Evolutionary conservation across 2,797 vertebrate genomes (phyloP), one percentile per base, ranked within the genome.

Genomic region (Discoglossus pictus): DNA sequence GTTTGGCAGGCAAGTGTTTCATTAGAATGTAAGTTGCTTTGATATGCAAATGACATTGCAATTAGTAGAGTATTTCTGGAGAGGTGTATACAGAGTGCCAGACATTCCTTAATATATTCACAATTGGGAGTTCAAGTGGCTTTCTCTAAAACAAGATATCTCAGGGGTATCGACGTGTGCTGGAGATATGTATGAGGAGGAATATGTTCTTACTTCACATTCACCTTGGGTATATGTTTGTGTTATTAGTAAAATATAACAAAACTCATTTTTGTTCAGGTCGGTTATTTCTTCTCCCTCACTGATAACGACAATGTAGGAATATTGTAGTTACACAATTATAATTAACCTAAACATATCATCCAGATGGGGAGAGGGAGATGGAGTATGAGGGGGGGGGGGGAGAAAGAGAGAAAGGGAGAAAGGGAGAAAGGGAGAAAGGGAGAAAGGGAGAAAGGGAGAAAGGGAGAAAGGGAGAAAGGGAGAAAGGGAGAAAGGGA

Each of bases 21-120:
- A 87, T 86, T 87, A 90, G 77, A 69, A 76, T 82, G 75, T 82
- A 86, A 86, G 85, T 84, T 84, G 73, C 83, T 87, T 89, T 89
- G 80, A 88, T 80, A 85, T 89, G 86, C 83, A 87, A 88, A 88
- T 87, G 74, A 83, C 73, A 65, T 70, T 71, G 76, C 85, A 87
- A 87, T 86, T 87, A 87, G 78, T 80, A 80, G 77, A 76, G 80
- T 79, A 86, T 86, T 83, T 88, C 79, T 81, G 77, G 79, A 84
- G 83, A 87, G 76, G 73, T 74, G 71, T 64, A 66, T 65, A 61
- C 39, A 39, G 25, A 11, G 38, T 43, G 48, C 51, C 67, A 70
- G 67, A 47, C 67, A 56, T 44, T 16, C 34, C 31, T 25, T 55
- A 70, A 70, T 62, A 70, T 18, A 69, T 62, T 55, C 66, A 62